phyloP scores from a whole-genome alignment of 2,888 invertebrate genomes.

The Drosophila atripex region DNA sequence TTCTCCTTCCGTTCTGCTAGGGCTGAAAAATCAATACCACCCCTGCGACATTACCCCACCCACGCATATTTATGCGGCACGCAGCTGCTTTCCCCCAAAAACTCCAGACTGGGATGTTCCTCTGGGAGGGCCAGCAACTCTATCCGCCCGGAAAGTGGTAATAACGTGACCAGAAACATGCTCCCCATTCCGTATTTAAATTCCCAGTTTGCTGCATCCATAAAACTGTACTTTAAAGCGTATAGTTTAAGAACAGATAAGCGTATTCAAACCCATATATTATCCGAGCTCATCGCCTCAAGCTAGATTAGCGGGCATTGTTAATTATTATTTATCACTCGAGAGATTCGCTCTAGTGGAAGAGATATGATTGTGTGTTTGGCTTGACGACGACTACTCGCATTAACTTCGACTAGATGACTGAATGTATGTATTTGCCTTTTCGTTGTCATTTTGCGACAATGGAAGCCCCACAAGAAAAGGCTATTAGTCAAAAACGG shows the following conservation, averaged over 20 bases:
- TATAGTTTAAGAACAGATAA: too few relatives aligned
- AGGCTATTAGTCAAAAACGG: conserved; percentile 29
- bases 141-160: conserved; percentile 34
- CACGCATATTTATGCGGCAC: conserved; percentile 37
- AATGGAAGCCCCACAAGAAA: conserved; percentile 34
- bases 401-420: conserved; percentile 28
- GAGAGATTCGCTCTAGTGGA: conserved; percentile 11
- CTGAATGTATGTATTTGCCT: conserved; percentile 12
- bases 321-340: conserved; percentile 36
- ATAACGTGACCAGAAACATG: conserved; percentile 18
- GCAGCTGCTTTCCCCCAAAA: conserved; percentile 32
- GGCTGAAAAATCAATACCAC: conserved; percentile 57
- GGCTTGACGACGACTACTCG: conserved; percentile 14
- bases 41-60: conserved; percentile 25
- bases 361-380: conserved; percentile 18
- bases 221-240: conserved; percentile 6
- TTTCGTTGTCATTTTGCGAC: conserved; percentile 1
- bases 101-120: not conserved
- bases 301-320: conserved; percentile 15
- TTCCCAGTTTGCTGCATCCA: not conserved
- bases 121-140: not conserved
- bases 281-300: conserved; percentile 1
- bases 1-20: conserved; percentile 12
- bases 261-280: conserved; percentile 6
- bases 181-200: conserved; percentile 19